phyloP scores from a whole-genome alignment of 2,888 invertebrate species.

The Spicauda simplicius region DNA sequence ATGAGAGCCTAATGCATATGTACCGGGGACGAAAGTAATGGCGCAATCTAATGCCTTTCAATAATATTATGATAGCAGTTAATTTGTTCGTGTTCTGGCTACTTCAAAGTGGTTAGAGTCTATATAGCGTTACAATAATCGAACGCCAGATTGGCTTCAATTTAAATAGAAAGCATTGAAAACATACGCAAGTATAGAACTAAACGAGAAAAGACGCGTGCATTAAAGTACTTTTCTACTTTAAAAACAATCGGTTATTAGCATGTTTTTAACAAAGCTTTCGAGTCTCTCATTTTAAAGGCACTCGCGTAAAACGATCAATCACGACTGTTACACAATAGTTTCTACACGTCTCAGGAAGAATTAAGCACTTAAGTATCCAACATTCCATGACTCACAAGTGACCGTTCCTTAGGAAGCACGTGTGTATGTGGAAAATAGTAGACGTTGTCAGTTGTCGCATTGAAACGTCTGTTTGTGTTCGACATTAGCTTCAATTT shows the following conservation, averaged over 20 bases:
- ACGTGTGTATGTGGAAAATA: constrained; percentile 6
- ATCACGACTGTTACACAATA: constrained; percentile 29
- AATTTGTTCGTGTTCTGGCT: background rate
- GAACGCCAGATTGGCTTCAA: no score
- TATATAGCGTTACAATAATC: background rate
- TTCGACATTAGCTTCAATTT: constrained; percentile 32
- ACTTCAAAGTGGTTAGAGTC: background rate
- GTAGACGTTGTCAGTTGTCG: constrained; percentile 34
- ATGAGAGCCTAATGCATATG: constrained; percentile 33
- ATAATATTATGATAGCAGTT: constrained; percentile 18
- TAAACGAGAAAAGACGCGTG: no score
- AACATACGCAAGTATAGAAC: no score
- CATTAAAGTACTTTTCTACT: no score
- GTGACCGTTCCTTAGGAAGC: constrained; percentile 25
- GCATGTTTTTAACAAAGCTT: constrained; percentile 15
- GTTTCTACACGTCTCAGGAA: constrained; percentile 21
- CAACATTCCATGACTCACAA: constrained; percentile 20
- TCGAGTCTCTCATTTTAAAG: background rate
- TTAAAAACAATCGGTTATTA: background rate
- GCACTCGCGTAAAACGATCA: constrained; percentile 22
- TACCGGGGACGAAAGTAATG: constrained; percentile 21
- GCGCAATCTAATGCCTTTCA: constrained; percentile 27
- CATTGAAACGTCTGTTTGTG: constrained; percentile 33
- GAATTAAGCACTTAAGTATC: constrained; percentile 27
- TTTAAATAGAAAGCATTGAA: no score